Conservation (phyloP, 2,888 invertebrate species). For the Sarcophaga carnaria region DNA sequence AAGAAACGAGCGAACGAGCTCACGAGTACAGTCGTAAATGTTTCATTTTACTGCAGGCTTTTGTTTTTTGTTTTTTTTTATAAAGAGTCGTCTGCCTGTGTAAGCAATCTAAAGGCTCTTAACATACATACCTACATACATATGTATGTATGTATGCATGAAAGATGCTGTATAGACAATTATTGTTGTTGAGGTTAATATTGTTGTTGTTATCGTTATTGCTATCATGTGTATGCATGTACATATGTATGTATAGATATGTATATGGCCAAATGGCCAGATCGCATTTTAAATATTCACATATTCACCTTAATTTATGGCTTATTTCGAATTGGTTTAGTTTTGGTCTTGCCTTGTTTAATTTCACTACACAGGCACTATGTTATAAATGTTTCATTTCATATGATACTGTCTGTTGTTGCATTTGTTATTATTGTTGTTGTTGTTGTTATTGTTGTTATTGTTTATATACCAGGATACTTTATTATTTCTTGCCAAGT, state of each 20-base stretch:
- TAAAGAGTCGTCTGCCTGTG: no score
- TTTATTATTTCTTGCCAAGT: constrained; percentile 49
- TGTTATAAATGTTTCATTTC: constrained; percentile 59
- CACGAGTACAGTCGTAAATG: constrained; percentile 53
- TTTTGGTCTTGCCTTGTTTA: constrained; percentile 36
- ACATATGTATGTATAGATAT: neutral
- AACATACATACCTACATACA: neutral
- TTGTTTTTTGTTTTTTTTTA: neutral
- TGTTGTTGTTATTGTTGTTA: neutral
- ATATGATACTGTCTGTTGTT: constrained; percentile 4
- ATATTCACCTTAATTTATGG: constrained; percentile 69
- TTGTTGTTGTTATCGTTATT: neutral
- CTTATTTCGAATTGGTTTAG: constrained; percentile 68
- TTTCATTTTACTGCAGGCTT: constrained; percentile 53
- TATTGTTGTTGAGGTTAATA: neutral
- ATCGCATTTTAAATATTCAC: constrained; percentile 68
- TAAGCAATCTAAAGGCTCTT: neutral
- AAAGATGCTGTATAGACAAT: neutral
- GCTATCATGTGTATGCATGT: neutral
- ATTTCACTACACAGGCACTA: constrained; percentile 44
- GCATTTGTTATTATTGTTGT: neutral
- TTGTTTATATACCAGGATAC: neutral
- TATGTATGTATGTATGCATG: neutral
- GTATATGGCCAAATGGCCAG: neutral
- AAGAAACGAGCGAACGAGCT: constrained; percentile 1